These are phyloP conservation scores for Genyomyrus donnyi DNA, from an alignment of 2,113 vertebrate genomes.

Conservation along the genomic window DNA sequence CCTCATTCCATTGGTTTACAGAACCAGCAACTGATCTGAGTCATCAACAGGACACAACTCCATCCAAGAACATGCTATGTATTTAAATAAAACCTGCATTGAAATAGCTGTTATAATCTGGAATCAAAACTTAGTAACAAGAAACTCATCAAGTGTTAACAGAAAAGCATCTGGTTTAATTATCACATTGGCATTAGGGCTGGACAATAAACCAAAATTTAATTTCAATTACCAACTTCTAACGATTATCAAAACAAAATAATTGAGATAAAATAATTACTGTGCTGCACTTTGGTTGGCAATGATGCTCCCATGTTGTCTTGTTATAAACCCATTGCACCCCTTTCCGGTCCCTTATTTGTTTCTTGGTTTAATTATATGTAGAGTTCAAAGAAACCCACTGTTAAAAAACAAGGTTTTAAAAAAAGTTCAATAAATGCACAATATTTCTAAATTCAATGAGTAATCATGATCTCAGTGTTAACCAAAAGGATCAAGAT, in stretches of 20 bases:
- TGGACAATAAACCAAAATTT: neutral
- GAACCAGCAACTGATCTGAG: neutral
- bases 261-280: neutral
- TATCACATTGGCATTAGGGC: neutral
- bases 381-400: neutral
- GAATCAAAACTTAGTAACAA: neutral
- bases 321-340: neutral
- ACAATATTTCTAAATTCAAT: neutral
- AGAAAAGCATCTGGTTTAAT: neutral
- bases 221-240: neutral
- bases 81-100: neutral
- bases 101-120: neutral
- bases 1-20: neutral
- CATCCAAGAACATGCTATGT: neutral
- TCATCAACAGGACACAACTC: neutral
- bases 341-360: neutral
- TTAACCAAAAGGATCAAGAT: neutral
- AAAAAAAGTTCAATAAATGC: neutral
- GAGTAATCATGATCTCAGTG: neutral
- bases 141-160: neutral
- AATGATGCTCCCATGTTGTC: neutral
- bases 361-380: neutral
- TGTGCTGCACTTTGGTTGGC: neutral
- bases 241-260: neutral
- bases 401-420: neutral